Conservation (phyloP, 2,888 invertebrate genomes). For the Notocelia uddmanniana region DNA sequence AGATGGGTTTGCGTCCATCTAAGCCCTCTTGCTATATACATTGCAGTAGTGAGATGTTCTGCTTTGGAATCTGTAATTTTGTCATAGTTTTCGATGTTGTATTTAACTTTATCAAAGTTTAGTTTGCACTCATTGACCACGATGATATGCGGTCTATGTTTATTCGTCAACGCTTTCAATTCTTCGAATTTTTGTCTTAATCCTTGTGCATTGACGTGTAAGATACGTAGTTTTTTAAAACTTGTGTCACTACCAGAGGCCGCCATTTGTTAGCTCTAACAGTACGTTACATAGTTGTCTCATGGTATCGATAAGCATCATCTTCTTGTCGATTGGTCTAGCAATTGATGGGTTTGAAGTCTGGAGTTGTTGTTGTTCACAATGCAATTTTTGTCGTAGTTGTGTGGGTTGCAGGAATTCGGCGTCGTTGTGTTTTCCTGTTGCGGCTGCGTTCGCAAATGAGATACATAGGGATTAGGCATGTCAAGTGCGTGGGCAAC, state of each 20-base stretch:
- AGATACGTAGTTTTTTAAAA: conserved; percentile 16
- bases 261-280: conserved; percentile 30
- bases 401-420: not conserved
- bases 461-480: too few species aligned
- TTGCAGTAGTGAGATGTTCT: conserved; percentile 23
- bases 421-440: not conserved
- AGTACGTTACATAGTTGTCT: conserved; percentile 27
- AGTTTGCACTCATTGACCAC: conserved; percentile 24
- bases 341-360: not conserved
- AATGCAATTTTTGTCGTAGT: not conserved
- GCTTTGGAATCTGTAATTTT: conserved; percentile 24
- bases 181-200: conserved; percentile 21
- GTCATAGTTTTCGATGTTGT: conserved; percentile 17
- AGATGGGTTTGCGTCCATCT: conserved; percentile 21
- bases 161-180: conserved; percentile 15
- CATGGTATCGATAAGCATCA: conserved; percentile 23
- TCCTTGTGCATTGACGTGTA: conserved; percentile 28
- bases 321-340: conserved; percentile 11
- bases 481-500: too few species aligned
- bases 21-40: conserved; percentile 14
- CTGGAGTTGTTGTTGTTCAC: not conserved
- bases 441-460: conserved; percentile 1
- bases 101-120: conserved; percentile 23
- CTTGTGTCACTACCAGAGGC: conserved; percentile 6
- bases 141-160: conserved; percentile 22